A percentile compares a stretch with the other conserved stretches of the same genome.
phyloP scores from a whole-genome alignment of 1,140 invertebrate species.

The Apis cerana region DNA sequence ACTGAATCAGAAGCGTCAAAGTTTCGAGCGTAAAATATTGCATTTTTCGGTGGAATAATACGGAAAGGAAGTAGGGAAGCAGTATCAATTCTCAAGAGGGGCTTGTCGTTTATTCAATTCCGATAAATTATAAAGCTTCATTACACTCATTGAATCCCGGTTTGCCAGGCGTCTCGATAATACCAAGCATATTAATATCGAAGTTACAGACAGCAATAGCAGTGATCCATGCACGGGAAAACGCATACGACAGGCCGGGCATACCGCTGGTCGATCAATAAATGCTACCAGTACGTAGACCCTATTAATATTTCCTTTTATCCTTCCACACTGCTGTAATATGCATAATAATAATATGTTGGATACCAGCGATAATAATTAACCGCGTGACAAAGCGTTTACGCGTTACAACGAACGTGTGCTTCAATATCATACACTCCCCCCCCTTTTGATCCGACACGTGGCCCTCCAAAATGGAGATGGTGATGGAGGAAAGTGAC shows the following conservation, averaged over 20 bases:
- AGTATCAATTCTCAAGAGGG: not conserved
- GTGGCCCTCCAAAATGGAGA: too few species aligned
- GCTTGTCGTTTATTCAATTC: not conserved
- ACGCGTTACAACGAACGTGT: not conserved
- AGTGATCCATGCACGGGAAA: not conserved
- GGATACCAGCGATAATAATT: not conserved
- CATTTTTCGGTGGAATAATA: not conserved
- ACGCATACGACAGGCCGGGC: constrained; percentile 1
- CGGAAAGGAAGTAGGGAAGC: too few species aligned
- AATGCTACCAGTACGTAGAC: constrained; percentile 34
- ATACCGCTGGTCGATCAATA: constrained; percentile 24
- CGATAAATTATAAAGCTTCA: constrained; percentile 1
- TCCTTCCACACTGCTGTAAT: constrained; percentile 1
- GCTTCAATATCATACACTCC: too few species aligned
- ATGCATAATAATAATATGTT: constrained; percentile 12
- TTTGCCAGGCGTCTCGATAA: constrained; percentile 4
- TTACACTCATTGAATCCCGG: constrained; percentile 16
- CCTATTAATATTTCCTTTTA: constrained; percentile 46
- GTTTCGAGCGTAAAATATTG: too few species aligned
- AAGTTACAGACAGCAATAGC: constrained; percentile 20
- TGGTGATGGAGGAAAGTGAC: too few species aligned
- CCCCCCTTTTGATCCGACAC: not conserved
- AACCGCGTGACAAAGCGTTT: constrained; percentile 21
- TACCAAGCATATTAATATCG: constrained; percentile 5
- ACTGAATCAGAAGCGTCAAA: too few species aligned